Evolutionary conservation across 2,797 vertebrate genomes (phyloP).

Genomic region (Salmo trutta): DNA sequence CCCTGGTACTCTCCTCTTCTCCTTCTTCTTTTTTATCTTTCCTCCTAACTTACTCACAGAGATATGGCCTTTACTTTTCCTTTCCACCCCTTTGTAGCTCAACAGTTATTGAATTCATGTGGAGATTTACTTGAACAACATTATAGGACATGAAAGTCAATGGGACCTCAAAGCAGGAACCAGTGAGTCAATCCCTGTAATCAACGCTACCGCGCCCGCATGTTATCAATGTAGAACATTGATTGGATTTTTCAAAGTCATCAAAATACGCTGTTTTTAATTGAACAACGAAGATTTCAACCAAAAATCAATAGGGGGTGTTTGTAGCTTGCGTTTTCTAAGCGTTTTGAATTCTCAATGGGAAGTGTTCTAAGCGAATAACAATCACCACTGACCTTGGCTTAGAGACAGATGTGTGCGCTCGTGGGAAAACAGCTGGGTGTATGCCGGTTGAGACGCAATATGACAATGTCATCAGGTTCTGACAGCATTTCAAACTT

Average conservation of each 20-base stretch:
- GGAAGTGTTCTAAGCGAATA: background rate
- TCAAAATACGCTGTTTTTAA: slow-evolving; percentile 12
- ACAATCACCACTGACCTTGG: slow-evolving; percentile 18
- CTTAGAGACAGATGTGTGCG: background rate
- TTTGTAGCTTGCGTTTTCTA: background rate
- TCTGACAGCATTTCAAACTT: slow-evolving; percentile 43
- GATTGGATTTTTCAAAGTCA: slow-evolving; percentile 41
- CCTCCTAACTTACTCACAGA: background rate
- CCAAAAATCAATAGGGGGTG: slow-evolving; percentile 39
- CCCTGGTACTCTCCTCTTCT: background rate
- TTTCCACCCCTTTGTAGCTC: background rate
- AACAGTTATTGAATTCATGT: slow-evolving; percentile 35
- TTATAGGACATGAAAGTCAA: slow-evolving; percentile 15
- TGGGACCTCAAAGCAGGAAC: slow-evolving; percentile 15
- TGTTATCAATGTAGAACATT: slow-evolving; percentile 17
- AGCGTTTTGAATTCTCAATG: slow-evolving; percentile 25
- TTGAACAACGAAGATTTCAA: background rate
- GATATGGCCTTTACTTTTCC: background rate
- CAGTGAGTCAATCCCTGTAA: slow-evolving; percentile 22
- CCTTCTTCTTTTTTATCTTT: background rate
- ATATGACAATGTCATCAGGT: slow-evolving; percentile 34
- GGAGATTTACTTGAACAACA: slow-evolving; percentile 35
- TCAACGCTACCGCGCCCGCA: background rate
- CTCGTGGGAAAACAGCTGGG: slow-evolving; percentile 12
- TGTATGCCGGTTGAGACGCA: background rate